Conservation (phyloP, 2,888 invertebrate genomes). For the Argyra leucocephala region DNA sequence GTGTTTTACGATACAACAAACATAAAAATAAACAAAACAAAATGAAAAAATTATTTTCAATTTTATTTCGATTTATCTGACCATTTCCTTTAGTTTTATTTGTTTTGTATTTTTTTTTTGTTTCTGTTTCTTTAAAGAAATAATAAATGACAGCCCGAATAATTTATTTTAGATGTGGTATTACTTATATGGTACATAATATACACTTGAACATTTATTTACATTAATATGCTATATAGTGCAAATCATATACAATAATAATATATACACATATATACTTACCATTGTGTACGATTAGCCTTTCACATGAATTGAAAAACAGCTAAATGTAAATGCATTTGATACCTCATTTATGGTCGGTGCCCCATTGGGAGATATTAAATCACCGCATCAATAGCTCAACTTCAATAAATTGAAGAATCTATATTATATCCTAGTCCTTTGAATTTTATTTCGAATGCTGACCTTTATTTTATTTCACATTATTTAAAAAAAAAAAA, state of each 20-base stretch:
- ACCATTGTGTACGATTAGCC: not conserved
- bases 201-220: not conserved
- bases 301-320: constrained; percentile 20
- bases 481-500: not conserved
- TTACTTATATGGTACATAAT: not conserved
- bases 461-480: constrained; percentile 23
- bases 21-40: no score
- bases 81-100: not conserved
- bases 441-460: constrained; percentile 11
- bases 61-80: not conserved
- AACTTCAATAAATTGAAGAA: constrained; percentile 13
- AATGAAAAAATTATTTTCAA: constrained; percentile 2
- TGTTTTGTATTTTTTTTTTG: not conserved
- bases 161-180: not conserved
- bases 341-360: constrained; percentile 23
- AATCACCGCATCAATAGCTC: constrained; percentile 21
- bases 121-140: not conserved
- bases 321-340: constrained; percentile 22
- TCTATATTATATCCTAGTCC: not conserved
- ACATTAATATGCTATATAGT: not conserved
- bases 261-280: not conserved
- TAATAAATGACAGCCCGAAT: not conserved
- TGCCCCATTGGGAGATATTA: constrained; percentile 23
- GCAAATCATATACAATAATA: no score
- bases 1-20: no score